Evolutionary conservation across 1,140 invertebrate species (phyloP).

Genomic region (Calephelis virginiensis): DNA sequence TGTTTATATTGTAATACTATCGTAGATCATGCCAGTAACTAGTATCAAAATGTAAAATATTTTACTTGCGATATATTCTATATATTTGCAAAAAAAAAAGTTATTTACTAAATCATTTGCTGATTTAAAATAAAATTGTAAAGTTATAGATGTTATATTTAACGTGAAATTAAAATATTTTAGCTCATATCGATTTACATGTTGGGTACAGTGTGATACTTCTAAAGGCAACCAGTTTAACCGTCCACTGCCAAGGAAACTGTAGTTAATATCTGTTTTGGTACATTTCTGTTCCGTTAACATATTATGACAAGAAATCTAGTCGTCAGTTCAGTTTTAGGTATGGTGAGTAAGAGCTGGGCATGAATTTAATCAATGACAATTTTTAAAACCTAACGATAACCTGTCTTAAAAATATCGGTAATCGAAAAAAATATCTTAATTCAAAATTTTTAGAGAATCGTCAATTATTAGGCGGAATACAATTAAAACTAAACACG

Average conservation of each 20-base stretch:
- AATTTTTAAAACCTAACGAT: neutral
- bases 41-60: slow-evolving; percentile 13
- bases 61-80: slow-evolving; percentile 13
- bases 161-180: slow-evolving; percentile 2
- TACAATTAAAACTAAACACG: neutral
- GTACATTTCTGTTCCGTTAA: neutral
- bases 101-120: slow-evolving; percentile 6
- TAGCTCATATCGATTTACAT: slow-evolving; percentile 10
- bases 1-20: slow-evolving; percentile 1
- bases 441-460: neutral
- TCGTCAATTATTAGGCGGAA: slow-evolving; percentile 2
- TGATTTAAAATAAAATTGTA: slow-evolving; percentile 15
- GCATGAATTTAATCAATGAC: neutral
- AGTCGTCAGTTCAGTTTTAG: slow-evolving; percentile 17
- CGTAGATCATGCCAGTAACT: neutral
- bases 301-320: slow-evolving; percentile 16
- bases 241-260: slow-evolving; percentile 43
- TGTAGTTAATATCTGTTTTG: neutral
- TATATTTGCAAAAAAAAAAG: neutral
- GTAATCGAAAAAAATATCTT: too few species aligned
- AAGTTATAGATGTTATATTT: slow-evolving; percentile 12
- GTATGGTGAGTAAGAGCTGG: neutral
- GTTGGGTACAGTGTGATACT: slow-evolving; percentile 2
- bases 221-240: slow-evolving; percentile 27
- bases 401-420: too few species aligned